Evolutionary conservation across 2,797 vertebrate species (phyloP).

Genomic region (Hydrophis major): DNA sequence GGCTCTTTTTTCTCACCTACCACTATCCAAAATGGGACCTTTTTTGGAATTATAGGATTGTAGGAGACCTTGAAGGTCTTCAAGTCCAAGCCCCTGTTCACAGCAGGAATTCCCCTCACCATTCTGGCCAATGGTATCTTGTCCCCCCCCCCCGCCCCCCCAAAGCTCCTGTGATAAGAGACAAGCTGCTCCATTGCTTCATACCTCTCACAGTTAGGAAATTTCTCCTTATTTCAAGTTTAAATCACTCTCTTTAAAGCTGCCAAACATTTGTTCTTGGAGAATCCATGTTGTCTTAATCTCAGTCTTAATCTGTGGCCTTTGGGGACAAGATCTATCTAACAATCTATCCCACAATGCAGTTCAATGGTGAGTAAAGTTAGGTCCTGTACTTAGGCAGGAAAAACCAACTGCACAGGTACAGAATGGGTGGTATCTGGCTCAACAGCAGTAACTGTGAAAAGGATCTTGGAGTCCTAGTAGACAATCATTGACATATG

Average conservation of each 20-base stretch:
- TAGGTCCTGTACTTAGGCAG: background rate
- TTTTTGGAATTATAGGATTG: background rate
- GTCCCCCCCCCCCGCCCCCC: background rate
- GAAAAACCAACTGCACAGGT: too few relatives aligned
- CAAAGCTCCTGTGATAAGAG: background rate
- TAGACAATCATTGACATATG: too few relatives aligned
- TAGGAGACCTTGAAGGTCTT: background rate
- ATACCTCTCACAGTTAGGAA: background rate
- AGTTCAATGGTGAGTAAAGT: background rate
- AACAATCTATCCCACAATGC: too few relatives aligned
- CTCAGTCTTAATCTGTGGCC: background rate
- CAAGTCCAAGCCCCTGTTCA: background rate
- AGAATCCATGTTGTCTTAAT: background rate
- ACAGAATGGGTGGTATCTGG: too few relatives aligned
- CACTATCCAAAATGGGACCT: background rate
- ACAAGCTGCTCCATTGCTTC: background rate
- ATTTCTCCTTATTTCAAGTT: background rate
- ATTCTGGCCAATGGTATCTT: background rate
- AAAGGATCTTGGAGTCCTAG: too few relatives aligned
- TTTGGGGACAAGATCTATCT: too few relatives aligned
- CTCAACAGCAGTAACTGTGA: too few relatives aligned
- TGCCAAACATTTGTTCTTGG: background rate
- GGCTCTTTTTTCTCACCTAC: background rate
- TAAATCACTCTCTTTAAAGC: background rate
- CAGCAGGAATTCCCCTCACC: background rate